Percentiles rank a stretch among this genome's conserved stretches.
phyloP scores from a whole-genome alignment of 2,797 vertebrate genomes.

The Trachurus trachurus region DNA sequence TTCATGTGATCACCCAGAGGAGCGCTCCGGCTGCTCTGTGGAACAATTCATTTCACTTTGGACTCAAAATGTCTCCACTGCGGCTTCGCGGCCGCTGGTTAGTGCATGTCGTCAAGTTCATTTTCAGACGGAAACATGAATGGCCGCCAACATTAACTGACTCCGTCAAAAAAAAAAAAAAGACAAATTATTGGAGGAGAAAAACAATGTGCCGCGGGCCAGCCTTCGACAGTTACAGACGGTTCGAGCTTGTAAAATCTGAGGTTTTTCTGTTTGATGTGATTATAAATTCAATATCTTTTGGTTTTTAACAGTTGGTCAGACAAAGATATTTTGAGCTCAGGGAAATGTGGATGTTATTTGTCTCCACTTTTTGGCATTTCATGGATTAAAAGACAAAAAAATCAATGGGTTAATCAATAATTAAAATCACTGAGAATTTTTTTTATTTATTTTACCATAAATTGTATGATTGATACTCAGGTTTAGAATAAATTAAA shows the following conservation, averaged over 20 bases:
- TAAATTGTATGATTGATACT: background rate
- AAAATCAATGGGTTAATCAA: background rate
- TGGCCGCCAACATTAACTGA: constrained; percentile 10
- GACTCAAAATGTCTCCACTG: constrained; percentile 32
- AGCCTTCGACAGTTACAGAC: background rate
- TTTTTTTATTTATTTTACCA: background rate
- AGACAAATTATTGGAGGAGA: background rate
- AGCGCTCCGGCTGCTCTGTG: constrained; percentile 32
- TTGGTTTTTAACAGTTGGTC: background rate
- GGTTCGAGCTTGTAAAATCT: background rate
- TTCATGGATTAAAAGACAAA: constrained; percentile 9
- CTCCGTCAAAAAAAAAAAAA: background rate
- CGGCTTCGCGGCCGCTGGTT: constrained; percentile 54
- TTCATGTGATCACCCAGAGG: constrained; percentile 39
- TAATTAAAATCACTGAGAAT: background rate
- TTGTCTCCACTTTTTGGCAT: background rate
- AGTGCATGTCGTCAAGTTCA: constrained; percentile 40
- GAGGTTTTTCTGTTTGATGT: background rate
- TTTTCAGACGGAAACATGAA: constrained; percentile 40
- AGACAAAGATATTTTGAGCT: background rate
- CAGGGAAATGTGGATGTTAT: background rate
- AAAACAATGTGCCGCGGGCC: background rate
- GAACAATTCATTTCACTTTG: constrained; percentile 25
- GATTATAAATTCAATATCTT: background rate
- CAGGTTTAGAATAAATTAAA: background rate